Evolutionary conservation across 1,140 invertebrate species (phyloP), one percentile per base, ranked within the genome.

Genomic region (Lethocerus indicus): DNA sequence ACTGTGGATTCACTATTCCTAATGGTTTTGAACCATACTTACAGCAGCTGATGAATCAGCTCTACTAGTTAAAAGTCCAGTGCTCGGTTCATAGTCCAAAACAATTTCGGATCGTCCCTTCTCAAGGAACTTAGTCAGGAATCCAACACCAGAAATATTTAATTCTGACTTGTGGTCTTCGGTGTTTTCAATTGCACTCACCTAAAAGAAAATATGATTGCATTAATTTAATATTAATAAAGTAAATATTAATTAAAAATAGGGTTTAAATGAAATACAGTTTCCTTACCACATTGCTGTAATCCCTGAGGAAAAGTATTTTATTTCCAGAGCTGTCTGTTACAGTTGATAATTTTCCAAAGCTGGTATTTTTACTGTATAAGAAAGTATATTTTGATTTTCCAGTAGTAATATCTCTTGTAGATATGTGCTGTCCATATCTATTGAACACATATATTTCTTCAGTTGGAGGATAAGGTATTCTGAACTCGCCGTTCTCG

Each of bases 301-400:
- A 91, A 65, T 95, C 89, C 43, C 91, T 72, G 14, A 90, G 67
- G 61, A 97, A 84, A 60, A 87, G 77, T 54, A 93, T 85, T 67
- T 95, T 90, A 61, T 94, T 95, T 14, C 87, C 87, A 14, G 87
- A 87, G 42, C 83, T 83, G 65, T 95, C 91, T 1, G 84, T 89
- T 0, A 97, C 87, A 3, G 84, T 89, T 1, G 83, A 88, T 20
- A 98, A 67, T 63, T 91, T 90, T 1, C 92, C 92, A 59, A 93
- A 92, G 60, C 87, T 91, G 2, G 90, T 94, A 59, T 96, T 96
- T 62, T 95, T 94, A 18, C 84, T 93, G 66, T 98, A 97, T 1
- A 92, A 71, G 69, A 96, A 97, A 24, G 87, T 87, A 63, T 95
- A 96, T 58, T 89, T 75, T 1, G 82, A 85, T 67, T 89, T 87